phyloP scores from a whole-genome alignment of 2,113 vertebrate genomes.

The Cyprinodon brontotheroides region DNA sequence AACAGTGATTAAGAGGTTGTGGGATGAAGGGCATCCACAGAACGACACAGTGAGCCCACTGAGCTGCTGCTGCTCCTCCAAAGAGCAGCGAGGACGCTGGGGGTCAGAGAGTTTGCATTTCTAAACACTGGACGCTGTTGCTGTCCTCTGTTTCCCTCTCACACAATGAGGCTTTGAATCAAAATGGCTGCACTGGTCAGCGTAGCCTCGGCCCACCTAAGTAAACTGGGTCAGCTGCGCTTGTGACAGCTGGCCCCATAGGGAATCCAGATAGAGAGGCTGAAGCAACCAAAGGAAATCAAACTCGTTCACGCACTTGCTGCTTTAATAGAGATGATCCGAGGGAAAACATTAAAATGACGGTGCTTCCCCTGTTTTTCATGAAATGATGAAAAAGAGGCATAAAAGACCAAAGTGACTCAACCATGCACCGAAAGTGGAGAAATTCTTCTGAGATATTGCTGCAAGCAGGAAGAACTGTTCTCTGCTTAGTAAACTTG shows the following conservation, averaged over 20 bases:
- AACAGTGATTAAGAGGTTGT: conserved; percentile 59
- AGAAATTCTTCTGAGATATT: too few species aligned
- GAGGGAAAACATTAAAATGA: background rate
- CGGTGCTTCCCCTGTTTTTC: background rate
- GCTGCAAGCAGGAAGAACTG: background rate
- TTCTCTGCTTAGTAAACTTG: background rate
- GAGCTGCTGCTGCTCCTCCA: conserved; percentile 3
- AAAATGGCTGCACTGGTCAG: conserved; percentile 68
- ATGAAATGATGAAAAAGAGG: background rate
- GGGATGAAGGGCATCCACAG: conserved; percentile 51
- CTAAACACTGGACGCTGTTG: conserved; percentile 17
- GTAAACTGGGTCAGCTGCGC: conserved; percentile 69
- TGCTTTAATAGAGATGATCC: background rate
- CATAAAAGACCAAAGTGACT: background rate
- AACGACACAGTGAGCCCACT: conserved; percentile 17
- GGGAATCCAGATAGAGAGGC: conserved; percentile 1
- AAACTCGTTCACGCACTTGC: background rate
- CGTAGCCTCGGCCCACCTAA: conserved; percentile 53
- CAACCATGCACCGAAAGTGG: too few species aligned
- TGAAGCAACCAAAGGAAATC: background rate
- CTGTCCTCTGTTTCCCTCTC: conserved; percentile 25
- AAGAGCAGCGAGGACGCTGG: background rate
- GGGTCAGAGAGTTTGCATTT: conserved; percentile 31
- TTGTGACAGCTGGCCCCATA: conserved; percentile 55
- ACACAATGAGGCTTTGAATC: conserved; percentile 50